Conservation (phyloP, 2,797 vertebrate species). For the Lateolabrax maculatus region DNA sequence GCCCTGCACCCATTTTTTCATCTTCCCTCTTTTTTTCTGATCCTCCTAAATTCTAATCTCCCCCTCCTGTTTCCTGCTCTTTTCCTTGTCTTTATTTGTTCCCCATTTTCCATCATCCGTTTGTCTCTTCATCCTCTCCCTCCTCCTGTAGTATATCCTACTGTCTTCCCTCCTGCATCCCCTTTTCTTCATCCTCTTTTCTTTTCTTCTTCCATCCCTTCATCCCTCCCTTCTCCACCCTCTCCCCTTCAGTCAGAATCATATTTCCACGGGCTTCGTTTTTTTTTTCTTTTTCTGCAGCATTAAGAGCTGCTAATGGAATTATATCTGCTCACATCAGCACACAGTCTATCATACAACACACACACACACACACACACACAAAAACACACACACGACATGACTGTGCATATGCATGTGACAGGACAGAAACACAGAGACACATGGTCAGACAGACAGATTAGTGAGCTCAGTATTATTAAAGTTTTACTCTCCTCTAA, state of each 20-base stretch:
- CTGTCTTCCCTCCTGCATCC: background rate
- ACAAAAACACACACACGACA: constrained; percentile 1
- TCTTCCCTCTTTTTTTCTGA: background rate
- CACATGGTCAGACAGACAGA: constrained; percentile 51
- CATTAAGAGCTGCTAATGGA: constrained; percentile 63
- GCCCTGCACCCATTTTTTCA: constrained; percentile 8
- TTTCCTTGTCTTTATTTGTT: background rate
- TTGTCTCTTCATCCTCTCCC: constrained; percentile 2
- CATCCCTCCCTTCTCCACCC: constrained; percentile 27
- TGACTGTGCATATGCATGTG: constrained; percentile 34
- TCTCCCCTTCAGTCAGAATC: constrained; percentile 41
- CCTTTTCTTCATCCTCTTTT: constrained; percentile 3
- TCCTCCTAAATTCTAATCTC: constrained; percentile 5
- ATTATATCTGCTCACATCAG: constrained; percentile 57
- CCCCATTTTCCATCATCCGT: background rate
- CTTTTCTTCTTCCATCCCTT: constrained; percentile 14
- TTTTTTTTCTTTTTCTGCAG: constrained; percentile 9
- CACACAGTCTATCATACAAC: constrained; percentile 20
- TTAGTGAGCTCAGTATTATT: constrained; percentile 70
- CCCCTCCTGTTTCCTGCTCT: background rate
- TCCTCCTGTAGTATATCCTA: background rate
- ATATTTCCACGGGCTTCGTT: constrained; percentile 28
- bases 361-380: constrained; percentile 6
- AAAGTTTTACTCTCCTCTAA: constrained; percentile 70
- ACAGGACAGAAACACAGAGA: constrained; percentile 36